Base-by-base conservation (phyloP, 1,140 invertebrate genomes). In the Euglossa dilemma region DNA sequence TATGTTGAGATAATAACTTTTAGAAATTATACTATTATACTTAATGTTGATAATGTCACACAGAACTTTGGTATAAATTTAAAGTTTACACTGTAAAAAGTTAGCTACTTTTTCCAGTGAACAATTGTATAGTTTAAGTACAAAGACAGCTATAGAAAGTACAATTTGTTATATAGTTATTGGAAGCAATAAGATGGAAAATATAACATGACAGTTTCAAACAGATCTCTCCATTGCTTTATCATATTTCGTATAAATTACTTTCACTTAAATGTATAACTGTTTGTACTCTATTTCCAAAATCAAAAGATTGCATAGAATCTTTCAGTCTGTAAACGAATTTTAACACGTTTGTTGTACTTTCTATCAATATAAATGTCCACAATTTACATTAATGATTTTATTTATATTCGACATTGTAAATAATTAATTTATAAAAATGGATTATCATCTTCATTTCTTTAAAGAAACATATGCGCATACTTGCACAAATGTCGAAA, bases 11-110 rank as follows among this genome's bases (percentile, higher is more conserved):
- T 57, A 75, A 85, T 54, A 28, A 25, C 25, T 20, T 63, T 61
- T 73, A 25, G 45, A 83, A 85, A 66, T 63, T 80, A 87, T 66
- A 82, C 54, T 85, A 85, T 70, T 80, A 64, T 45, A 52, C 47
- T 45, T 81, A 66, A 25, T 43, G 23, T 45, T 85, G 77, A 85
- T 67, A 76, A 43, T 75, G 63, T 73, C 76, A 85, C 61, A 66
- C 57, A 56, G n/a, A 75, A 81, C 87, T 88, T 88, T 89, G 81
- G 87, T 89, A 79, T 67, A 76, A 47, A 76, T 75, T 79, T 72
- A 79, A 66, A 54, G 81, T 64, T 54, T 36, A 50, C 18, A 25
- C n/a, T 28, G 20, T 67, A 59, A 52, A 76, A 67, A 59, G 28
- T 12, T 23, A 75, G 52, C 59, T 74, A 81, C 52, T 7, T 6